Evolutionary conservation across 2,888 invertebrate genomes (phyloP).

Genomic region (Fragum fragum): DNA sequence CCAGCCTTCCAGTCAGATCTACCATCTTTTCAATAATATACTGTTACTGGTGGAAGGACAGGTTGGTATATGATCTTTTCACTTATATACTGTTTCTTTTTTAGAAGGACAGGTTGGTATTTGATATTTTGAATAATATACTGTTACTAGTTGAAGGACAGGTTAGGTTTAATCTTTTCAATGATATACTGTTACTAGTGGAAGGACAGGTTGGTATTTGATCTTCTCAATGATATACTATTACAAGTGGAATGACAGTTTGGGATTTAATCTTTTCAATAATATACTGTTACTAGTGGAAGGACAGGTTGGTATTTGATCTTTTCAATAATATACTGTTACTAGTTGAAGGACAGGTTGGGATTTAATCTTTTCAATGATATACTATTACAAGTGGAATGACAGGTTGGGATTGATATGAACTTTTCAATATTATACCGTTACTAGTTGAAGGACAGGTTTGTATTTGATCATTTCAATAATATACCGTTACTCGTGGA

Average conservation of each 20-base stretch:
- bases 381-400: no score
- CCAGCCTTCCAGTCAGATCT: slow-evolving; percentile 94
- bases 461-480: slow-evolving; percentile 91
- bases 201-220: slow-evolving; percentile 88
- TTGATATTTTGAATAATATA: slow-evolving; percentile 91
- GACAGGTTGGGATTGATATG: slow-evolving; percentile 87
- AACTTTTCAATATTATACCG: slow-evolving; percentile 92
- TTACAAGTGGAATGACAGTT: slow-evolving; percentile 89
- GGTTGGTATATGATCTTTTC: slow-evolving; percentile 67
- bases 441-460: slow-evolving; percentile 89
- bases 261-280: slow-evolving; percentile 90
- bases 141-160: slow-evolving; percentile 89
- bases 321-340: slow-evolving; percentile 92
- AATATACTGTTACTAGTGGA: slow-evolving; percentile 90
- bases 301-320: slow-evolving; percentile 89
- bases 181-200: slow-evolving; percentile 90
- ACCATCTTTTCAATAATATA: slow-evolving; percentile 93
- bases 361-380: neutral
- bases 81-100: no score
- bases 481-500: slow-evolving; percentile 90
- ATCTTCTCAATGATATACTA: slow-evolving; percentile 92
- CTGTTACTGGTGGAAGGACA: slow-evolving; percentile 89
- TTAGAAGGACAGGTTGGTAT: slow-evolving; percentile 88
- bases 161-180: slow-evolving; percentile 90
- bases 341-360: slow-evolving; percentile 89